Percentiles rank a stretch among this genome's conserved stretches.
Evolutionary conservation across 2,113 vertebrate genomes (phyloP).

Genomic region (Syngnathoides biaculeatus): DNA sequence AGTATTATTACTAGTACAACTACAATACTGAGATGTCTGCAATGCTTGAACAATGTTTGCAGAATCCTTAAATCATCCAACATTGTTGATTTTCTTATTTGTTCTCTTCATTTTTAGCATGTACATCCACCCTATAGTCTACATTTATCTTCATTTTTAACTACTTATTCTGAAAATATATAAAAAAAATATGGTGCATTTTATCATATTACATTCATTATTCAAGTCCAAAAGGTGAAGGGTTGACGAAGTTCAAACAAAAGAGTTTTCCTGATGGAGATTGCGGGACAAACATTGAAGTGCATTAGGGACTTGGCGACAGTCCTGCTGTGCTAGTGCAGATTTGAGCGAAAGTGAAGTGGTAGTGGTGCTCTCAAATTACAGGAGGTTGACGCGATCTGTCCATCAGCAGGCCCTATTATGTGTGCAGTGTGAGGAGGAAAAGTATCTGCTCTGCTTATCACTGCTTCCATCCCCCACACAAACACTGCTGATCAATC

Average conservation of each 20-base stretch:
- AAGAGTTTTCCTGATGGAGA: background rate
- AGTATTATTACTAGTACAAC: too few relatives aligned
- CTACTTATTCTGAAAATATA: background rate
- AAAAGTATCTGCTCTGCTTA: constrained; percentile 11
- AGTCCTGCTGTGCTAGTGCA: background rate
- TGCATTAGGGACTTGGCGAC: background rate
- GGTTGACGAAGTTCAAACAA: background rate
- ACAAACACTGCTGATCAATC: background rate
- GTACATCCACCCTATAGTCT: too few relatives aligned
- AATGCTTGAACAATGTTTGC: too few relatives aligned
- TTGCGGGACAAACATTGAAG: background rate
- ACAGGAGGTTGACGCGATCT: constrained; percentile 3
- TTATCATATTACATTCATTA: background rate
- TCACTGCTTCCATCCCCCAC: background rate
- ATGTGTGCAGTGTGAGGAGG: constrained; percentile 10
- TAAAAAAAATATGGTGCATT: background rate
- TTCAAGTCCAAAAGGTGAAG: background rate
- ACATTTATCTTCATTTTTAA: background rate
- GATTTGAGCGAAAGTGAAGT: background rate
- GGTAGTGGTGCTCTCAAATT: background rate
- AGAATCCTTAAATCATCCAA: too few relatives aligned
- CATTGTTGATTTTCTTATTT: too few relatives aligned
- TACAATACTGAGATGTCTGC: too few relatives aligned
- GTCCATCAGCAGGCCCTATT: constrained; percentile 8
- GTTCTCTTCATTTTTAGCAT: too few relatives aligned